Evolutionary conservation across 1,140 invertebrate genomes (phyloP).

Genomic region (Meloidogyne exigua): DNA sequence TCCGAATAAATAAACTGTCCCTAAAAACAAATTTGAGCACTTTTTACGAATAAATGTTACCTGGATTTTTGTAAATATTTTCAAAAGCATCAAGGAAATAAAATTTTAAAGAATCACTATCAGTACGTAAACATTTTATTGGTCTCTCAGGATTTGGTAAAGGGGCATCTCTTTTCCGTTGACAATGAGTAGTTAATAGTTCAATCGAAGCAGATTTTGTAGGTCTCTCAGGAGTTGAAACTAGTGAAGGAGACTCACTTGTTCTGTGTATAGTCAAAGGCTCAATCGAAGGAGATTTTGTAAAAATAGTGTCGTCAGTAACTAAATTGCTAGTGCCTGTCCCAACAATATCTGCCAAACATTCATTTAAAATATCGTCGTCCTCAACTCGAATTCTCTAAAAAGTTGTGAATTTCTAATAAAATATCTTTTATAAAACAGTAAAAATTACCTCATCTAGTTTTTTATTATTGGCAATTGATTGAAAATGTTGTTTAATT

Average conservation of each 20-base stretch:
- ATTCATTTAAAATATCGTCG: slow-evolving; percentile 44
- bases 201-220: neutral
- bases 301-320: neutral
- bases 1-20: slow-evolving; percentile 49
- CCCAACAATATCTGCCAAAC: slow-evolving; percentile 29
- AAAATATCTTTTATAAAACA: neutral
- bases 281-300: neutral
- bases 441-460: slow-evolving; percentile 31
- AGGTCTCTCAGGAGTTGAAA: slow-evolving; percentile 11
- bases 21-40: slow-evolving; percentile 9
- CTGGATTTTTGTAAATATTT: slow-evolving; percentile 30
- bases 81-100: slow-evolving; percentile 46
- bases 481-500: slow-evolving; percentile 35
- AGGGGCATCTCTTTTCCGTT: slow-evolving; percentile 8
- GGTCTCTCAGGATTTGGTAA: neutral
- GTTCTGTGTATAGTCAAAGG: too few relatives aligned
- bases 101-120: slow-evolving; percentile 26
- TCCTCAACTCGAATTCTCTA: slow-evolving; percentile 34
- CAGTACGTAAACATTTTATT: slow-evolving; percentile 1
- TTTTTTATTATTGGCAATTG: slow-evolving; percentile 25
- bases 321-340: neutral
- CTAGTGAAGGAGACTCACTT: neutral
- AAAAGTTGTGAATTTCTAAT: neutral
- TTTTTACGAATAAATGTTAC: slow-evolving; percentile 1
- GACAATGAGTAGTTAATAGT: neutral